Evolutionary conservation across 2,888 invertebrate species (phyloP).

Genomic region (Polydesmus complanatus): DNA sequence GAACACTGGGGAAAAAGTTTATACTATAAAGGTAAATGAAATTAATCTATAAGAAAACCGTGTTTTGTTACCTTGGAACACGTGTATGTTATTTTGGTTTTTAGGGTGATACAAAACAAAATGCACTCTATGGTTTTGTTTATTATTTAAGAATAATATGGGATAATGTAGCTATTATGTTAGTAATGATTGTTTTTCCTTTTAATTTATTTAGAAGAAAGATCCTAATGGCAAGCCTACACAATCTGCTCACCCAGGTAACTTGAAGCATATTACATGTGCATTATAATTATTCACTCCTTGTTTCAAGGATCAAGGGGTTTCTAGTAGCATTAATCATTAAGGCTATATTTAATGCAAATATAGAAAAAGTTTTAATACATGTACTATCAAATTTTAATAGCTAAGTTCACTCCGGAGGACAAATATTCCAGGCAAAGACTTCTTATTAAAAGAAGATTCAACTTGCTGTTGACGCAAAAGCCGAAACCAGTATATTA

Average conservation of each 20-base stretch:
- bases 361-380: too few relatives aligned
- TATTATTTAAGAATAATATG: too few relatives aligned
- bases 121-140: too few relatives aligned
- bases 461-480: slow-evolving; percentile 72
- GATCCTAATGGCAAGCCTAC: slow-evolving; percentile 68
- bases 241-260: slow-evolving; percentile 73
- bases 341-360: too few relatives aligned
- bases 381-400: too few relatives aligned
- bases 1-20: slow-evolving; percentile 57
- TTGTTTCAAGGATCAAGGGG: too few relatives aligned
- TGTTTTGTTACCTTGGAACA: too few relatives aligned
- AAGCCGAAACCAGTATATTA: slow-evolving; percentile 38
- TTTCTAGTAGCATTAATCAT: too few relatives aligned
- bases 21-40: slow-evolving; percentile 60
- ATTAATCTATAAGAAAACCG: slow-evolving; percentile 52
- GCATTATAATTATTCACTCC: neutral
- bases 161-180: too few relatives aligned
- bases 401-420: slow-evolving; percentile 88
- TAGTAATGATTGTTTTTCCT: too few relatives aligned
- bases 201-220: slow-evolving; percentile 49
- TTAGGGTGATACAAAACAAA: too few relatives aligned
- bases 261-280: neutral
- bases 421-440: slow-evolving; percentile 83
- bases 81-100: too few relatives aligned
- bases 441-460: slow-evolving; percentile 75